phyloP scores from a whole-genome alignment of 2,888 invertebrate species.

The Cabera pusaria region DNA sequence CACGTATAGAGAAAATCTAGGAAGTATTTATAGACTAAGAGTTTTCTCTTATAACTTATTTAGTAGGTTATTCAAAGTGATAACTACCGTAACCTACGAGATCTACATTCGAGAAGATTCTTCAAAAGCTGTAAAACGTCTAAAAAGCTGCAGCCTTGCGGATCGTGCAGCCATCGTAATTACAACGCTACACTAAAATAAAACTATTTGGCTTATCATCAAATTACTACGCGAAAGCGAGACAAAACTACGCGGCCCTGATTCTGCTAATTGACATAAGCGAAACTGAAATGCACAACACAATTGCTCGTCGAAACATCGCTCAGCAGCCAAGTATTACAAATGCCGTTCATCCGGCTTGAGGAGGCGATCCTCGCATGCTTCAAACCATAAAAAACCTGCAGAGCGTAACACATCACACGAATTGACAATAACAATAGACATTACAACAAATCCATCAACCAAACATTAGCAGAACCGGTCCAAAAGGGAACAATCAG shows the following conservation, averaged over 20 bases:
- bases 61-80: constrained; percentile 44
- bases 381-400: constrained; percentile 1
- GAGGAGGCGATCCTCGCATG: neutral
- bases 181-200: constrained; percentile 56
- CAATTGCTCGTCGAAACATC: constrained; percentile 13
- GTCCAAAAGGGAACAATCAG: constrained; percentile 34
- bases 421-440: constrained; percentile 10
- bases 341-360: constrained; percentile 3
- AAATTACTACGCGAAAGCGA: constrained; percentile 54
- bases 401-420: constrained; percentile 12
- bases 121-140: constrained; percentile 47
- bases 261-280: constrained; percentile 36
- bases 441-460: constrained; percentile 22
- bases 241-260: constrained; percentile 41
- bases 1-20: constrained; percentile 51
- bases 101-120: constrained; percentile 48
- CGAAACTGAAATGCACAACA: constrained; percentile 24
- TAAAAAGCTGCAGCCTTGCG: constrained; percentile 74
- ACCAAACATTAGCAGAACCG: constrained; percentile 37
- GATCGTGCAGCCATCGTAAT: constrained; percentile 51
- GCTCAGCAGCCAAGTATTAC: constrained; percentile 9
- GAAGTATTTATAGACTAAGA: constrained; percentile 52
- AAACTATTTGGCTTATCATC: constrained; percentile 62
- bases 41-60: constrained; percentile 51
- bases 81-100: constrained; percentile 58